Evolutionary conservation across 2,113 vertebrate genomes (phyloP).

Genomic region (Rattus rattus): DNA sequence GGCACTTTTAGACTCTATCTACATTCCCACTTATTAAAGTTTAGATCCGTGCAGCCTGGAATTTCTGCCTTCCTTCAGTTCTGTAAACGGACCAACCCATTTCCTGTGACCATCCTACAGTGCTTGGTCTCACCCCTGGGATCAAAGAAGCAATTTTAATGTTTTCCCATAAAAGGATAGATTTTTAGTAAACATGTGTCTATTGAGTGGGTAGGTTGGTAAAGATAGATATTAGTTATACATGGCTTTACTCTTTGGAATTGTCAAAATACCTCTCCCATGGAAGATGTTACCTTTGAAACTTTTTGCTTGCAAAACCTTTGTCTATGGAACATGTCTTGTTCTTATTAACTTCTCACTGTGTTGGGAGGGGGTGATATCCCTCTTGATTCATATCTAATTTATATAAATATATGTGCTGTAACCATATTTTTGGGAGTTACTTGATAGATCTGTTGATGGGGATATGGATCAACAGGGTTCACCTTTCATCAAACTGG

Average conservation of each 20-base stretch:
- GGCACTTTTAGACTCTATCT: not conserved
- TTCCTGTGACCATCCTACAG: not conserved
- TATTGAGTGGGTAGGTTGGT: not conserved
- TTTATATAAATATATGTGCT: not conserved
- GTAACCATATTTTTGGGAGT: not conserved
- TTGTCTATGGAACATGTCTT: not conserved
- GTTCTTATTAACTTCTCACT: not conserved
- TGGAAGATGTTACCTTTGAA: not conserved
- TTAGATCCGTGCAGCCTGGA: not conserved
- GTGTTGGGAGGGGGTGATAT: not conserved
- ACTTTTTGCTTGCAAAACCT: not conserved
- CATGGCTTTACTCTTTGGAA: not conserved
- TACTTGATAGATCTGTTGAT: not conserved
- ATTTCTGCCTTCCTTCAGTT: not conserved
- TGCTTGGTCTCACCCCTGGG: not conserved
- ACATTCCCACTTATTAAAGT: not conserved
- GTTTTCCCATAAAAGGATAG: slow-evolving; percentile 20
- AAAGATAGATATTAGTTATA: not conserved
- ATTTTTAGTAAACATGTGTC: not conserved
- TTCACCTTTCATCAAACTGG: not conserved
- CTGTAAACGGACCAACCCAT: not conserved
- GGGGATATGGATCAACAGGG: not conserved
- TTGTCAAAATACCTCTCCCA: not conserved
- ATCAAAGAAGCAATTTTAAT: not conserved
- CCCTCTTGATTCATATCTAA: not conserved